Conservation (phyloP, 1,140 invertebrate species). For the Ridgeia piscesae region DNA sequence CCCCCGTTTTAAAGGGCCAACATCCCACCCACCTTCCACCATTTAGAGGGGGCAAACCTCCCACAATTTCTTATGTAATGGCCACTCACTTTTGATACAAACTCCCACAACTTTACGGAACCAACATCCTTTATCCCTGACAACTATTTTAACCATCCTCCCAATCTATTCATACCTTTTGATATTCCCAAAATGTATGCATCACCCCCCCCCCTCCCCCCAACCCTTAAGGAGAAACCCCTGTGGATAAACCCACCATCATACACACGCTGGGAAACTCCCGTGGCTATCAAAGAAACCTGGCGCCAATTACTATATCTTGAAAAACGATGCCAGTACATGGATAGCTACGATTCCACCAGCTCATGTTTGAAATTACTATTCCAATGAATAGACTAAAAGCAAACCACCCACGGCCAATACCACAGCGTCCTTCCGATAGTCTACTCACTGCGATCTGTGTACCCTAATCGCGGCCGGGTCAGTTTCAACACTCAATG, state of each 20-base stretch:
- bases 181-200: not conserved
- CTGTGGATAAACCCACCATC: not conserved
- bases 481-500: not conserved
- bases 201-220: no score
- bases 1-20: no score
- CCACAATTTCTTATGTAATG: no score
- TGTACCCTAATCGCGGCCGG: not conserved
- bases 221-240: not conserved
- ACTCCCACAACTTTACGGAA: no score
- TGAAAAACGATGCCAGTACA: not conserved
- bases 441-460: not conserved
- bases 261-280: not conserved
- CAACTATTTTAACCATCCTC: no score
- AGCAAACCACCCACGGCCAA: not conserved
- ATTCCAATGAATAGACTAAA: not conserved
- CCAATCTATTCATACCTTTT: not conserved
- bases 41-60: no score
- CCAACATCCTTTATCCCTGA: no score
- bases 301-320: not conserved
- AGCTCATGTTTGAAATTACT: not conserved
- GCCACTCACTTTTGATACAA: no score
- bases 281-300: no score
- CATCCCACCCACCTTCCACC: no score
- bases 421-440: not conserved
- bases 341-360: not conserved